phyloP scores from a whole-genome alignment of 2,797 vertebrate species.

The Calcarius lapponicus region DNA sequence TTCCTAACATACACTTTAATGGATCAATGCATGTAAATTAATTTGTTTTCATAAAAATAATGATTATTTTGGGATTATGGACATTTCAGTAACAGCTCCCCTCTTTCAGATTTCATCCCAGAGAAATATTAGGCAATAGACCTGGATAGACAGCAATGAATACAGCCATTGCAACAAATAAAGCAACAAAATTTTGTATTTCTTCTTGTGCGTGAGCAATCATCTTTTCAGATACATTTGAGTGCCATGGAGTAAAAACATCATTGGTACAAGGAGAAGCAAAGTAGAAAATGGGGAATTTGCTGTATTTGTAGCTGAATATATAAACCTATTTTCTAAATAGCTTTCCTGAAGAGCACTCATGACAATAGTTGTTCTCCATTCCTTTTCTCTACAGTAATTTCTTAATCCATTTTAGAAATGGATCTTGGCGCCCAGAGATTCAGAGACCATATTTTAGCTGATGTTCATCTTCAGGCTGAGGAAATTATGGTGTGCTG shows the following conservation, averaged over 20 bases:
- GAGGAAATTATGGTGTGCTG: neutral
- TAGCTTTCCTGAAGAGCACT: neutral
- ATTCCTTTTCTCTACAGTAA: neutral
- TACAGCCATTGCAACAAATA: neutral
- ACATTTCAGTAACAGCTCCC: neutral
- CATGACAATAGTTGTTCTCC: neutral
- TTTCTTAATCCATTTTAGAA: conserved; percentile 31
- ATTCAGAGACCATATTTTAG: neutral
- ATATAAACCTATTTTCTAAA: conserved; percentile 43
- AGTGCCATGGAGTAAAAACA: neutral
- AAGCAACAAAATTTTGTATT: neutral
- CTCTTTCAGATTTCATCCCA: neutral
- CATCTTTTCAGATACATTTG: neutral
- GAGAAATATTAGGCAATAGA: neutral
- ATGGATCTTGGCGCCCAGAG: neutral
- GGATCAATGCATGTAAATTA: neutral
- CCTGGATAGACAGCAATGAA: neutral
- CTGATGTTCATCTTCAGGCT: neutral
- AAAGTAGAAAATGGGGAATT: conserved; percentile 2
- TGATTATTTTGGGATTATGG: neutral
- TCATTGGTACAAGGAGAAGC: neutral
- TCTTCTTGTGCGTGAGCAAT: neutral
- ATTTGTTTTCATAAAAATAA: neutral
- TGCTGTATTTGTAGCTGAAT: neutral
- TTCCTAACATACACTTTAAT: neutral